phyloP scores from a whole-genome alignment of 1,140 invertebrate genomes.

The Cotesia chilonis region DNA sequence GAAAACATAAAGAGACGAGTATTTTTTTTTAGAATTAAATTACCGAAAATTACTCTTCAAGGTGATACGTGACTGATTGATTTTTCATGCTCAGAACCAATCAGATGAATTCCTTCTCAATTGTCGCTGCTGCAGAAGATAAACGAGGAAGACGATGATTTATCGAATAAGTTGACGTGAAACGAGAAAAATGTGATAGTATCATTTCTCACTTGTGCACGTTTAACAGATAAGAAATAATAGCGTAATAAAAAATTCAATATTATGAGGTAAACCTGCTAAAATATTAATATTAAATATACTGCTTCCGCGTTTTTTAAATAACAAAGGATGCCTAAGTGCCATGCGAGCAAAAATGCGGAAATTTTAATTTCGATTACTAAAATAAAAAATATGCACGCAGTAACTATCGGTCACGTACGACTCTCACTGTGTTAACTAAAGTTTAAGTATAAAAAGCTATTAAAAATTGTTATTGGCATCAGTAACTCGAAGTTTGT shows the following conservation, averaged over 20 bases:
- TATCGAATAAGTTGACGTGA: slow-evolving; percentile 5
- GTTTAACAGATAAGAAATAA: slow-evolving; percentile 9
- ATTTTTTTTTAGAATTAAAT: not conserved
- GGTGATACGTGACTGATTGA: slow-evolving; percentile 12
- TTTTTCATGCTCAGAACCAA: slow-evolving; percentile 1
- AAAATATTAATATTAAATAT: not conserved
- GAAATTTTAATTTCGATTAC: too few relatives aligned
- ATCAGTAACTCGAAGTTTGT: too few relatives aligned
- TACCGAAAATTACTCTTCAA: not conserved
- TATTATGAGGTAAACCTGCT: not conserved
- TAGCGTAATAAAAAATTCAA: slow-evolving; percentile 1
- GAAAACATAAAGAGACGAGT: not conserved
- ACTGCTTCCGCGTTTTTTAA: too few relatives aligned
- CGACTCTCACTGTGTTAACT: not conserved
- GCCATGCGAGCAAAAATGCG: too few relatives aligned
- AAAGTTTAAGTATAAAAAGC: not conserved
- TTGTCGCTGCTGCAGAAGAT: slow-evolving; percentile 3
- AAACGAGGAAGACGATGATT: slow-evolving; percentile 3
- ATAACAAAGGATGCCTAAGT: too few relatives aligned
- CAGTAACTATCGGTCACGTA: not conserved
- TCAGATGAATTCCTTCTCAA: slow-evolving; percentile 2
- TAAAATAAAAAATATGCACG: slow-evolving; percentile 2
- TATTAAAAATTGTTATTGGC: too few relatives aligned
- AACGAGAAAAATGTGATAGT: slow-evolving; percentile 12
- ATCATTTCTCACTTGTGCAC: not conserved